Conservation (phyloP, 2,888 invertebrate species). For the Synergus itoensis region DNA sequence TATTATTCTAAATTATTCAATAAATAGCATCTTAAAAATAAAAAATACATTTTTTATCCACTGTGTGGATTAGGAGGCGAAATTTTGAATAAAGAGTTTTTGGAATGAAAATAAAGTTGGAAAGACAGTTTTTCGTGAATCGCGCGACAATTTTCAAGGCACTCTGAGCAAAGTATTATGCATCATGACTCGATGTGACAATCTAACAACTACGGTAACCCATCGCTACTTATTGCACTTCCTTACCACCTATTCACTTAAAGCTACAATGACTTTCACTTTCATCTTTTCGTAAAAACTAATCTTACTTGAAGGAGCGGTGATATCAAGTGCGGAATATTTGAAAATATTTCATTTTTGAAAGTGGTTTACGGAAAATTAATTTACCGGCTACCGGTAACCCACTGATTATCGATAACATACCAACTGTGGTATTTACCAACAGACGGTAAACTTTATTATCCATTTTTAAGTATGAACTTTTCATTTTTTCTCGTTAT, state of each 20-base stretch:
- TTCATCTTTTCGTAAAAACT: slow-evolving; percentile 25
- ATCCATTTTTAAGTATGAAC: neutral
- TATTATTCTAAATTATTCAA: neutral
- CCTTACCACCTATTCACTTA: neutral
- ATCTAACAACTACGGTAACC: slow-evolving; percentile 34
- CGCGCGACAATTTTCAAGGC: neutral
- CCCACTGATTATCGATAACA: neutral
- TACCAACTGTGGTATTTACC: neutral
- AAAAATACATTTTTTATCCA: neutral
- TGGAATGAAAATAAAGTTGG: slow-evolving; percentile 3
- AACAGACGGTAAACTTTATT: neutral
- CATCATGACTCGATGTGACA: slow-evolving; percentile 27
- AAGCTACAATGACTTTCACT: slow-evolving; percentile 22
- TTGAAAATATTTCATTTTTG: slow-evolving; percentile 27
- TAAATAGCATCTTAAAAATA: neutral
- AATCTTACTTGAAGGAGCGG: neutral
- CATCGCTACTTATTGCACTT: slow-evolving; percentile 30
- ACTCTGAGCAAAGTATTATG: slow-evolving; percentile 10
- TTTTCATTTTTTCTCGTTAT: neutral
- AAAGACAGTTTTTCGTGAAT: neutral
- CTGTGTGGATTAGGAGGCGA: neutral
- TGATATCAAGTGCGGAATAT: neutral
- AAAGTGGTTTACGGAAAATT: neutral
- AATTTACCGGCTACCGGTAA: neutral
- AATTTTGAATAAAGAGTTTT: neutral